phyloP scores from a whole-genome alignment of 2,888 invertebrate genomes.

The Odontothrips loti region DNA sequence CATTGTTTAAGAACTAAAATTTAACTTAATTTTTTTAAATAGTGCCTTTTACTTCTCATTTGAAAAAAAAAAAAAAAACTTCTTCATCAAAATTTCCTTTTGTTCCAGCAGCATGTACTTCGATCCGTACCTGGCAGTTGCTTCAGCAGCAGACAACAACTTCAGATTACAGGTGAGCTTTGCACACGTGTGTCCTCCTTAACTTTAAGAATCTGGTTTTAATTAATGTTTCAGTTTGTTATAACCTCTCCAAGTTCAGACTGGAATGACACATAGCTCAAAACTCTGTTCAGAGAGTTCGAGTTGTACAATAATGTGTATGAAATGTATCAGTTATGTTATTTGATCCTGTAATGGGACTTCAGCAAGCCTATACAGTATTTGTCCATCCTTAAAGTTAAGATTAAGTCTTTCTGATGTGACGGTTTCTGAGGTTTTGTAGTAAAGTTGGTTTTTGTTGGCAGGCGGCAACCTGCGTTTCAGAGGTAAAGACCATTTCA shows the following conservation, averaged over 20 bases:
- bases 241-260: no score
- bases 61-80: not conserved
- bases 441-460: slow-evolving; percentile 25
- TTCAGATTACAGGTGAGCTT: slow-evolving; percentile 82
- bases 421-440: not conserved
- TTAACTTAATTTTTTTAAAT: not conserved
- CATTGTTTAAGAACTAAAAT: not conserved
- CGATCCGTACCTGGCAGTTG: slow-evolving; percentile 85
- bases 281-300: no score
- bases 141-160: slow-evolving; percentile 74
- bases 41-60: not conserved
- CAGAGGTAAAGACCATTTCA: slow-evolving; percentile 22
- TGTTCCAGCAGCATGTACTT: slow-evolving; percentile 77
- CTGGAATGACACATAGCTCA: no score
- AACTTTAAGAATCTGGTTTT: not conserved
- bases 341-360: no score
- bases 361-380: no score
- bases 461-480: slow-evolving; percentile 23
- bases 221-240: no score
- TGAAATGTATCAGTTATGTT: no score
- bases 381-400: no score
- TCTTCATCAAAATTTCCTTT: slow-evolving; percentile 27
- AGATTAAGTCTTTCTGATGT: not conserved
- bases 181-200: not conserved
- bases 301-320: no score